A percentile compares a stretch with the other conserved stretches of the same genome.
These are phyloP conservation scores for Lepilemur ruficaudatus DNA, from an alignment of 2,797 vertebrate genomes.

Conservation along the genomic window DNA sequence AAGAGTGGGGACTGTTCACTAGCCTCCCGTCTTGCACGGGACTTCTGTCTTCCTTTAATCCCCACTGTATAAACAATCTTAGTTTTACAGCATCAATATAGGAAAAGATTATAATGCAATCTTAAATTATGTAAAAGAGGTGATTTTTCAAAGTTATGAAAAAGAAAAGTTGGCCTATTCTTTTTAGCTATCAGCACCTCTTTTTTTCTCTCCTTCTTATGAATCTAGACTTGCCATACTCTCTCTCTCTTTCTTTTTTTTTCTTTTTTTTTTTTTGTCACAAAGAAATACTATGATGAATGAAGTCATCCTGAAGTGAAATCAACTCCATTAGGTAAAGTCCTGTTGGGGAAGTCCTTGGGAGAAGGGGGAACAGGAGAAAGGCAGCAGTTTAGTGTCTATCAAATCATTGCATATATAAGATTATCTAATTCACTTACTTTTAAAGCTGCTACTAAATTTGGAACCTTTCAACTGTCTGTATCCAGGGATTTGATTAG, in stretches of 20 bases:
- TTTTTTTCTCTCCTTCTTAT: neutral
- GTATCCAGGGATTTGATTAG: neutral
- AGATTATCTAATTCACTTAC: neutral
- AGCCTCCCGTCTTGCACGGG: fast-evolving
- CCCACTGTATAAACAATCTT: neutral
- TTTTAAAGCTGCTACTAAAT: neutral
- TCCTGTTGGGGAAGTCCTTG: fast-evolving
- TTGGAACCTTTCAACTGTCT: neutral
- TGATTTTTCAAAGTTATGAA: neutral
- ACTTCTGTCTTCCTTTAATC: neutral
- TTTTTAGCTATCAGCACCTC: neutral
- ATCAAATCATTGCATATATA: neutral
- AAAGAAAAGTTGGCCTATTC: neutral
- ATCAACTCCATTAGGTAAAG: neutral
- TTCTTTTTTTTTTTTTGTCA: neutral
- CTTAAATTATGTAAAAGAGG: neutral
- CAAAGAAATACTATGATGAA: neutral
- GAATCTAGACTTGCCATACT: neutral
- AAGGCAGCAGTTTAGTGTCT: neutral
- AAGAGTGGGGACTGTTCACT: neutral
- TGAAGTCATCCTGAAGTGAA: neutral
- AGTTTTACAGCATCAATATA: neutral
- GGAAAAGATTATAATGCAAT: neutral
- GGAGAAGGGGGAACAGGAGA: neutral
- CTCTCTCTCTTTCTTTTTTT: neutral